Base-by-base conservation (phyloP, 2,797 vertebrate genomes). In the Dendrocincla tyrannina region DNA sequence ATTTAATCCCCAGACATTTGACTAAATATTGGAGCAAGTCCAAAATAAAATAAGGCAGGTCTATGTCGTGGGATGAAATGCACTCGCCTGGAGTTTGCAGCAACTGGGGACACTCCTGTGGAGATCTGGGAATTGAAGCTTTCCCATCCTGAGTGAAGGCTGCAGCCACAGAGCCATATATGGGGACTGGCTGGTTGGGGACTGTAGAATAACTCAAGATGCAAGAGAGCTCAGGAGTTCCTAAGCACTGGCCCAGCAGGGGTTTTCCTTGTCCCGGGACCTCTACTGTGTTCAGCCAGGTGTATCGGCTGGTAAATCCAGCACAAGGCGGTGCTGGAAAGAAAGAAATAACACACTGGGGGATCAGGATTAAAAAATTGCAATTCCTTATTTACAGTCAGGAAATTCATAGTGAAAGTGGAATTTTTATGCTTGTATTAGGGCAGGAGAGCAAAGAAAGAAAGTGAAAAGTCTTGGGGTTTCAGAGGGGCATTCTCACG, bases 41-140 rank as follows among this genome's bases (percentile, higher is more conserved):
- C 39, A 67, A 49, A 67, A 59, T 63, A 47, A 74, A 77, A 59
- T 16, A 66, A 58, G 17, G 32, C n/a, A 50, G 25, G 33, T 62
- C 35, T 9, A 28, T 46, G 2, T 2, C 9, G 10, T 66, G 42
- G 56, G 32, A 35, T 62, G n/a, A 59, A 66, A 47, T 17, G 13
- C 11, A 10, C 4, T 42, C 13, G 13, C 8, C 35, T 42, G 62
- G 44, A 59, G 10, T 70, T 42, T 63, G 35, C 49, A 67, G 32
- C 28, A 9, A 37, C 42, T 28, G 46, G 8, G 32, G 11, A 7
- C 1, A 0, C 13, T 53, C 14, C 30, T 3, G 6, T 28, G 63
- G n/a, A 75, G 30, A 41, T 1, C 3, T 13, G 12, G 39, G 50
- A 64, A 30, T 5, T 23, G 39, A 58, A 55, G 22, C 35, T 53